Evolutionary conservation across 2,888 invertebrate species (phyloP).

Genomic region (Leptinotarsa rubiginosa): DNA sequence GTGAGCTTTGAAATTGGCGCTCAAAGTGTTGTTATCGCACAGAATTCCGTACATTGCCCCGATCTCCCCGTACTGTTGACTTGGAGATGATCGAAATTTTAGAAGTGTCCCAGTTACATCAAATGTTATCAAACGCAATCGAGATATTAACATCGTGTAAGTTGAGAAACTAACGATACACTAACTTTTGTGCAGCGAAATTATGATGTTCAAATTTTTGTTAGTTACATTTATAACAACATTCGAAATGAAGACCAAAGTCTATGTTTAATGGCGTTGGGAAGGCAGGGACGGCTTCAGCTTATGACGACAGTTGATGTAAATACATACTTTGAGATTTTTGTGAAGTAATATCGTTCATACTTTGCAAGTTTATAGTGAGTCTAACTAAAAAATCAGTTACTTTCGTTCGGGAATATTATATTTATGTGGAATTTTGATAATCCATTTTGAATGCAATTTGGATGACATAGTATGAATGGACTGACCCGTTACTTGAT

Average conservation of each 20-base stretch:
- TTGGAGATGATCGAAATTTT: constrained; percentile 77
- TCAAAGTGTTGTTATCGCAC: constrained; percentile 71
- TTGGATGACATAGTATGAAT: too few relatives aligned
- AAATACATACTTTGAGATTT: neutral
- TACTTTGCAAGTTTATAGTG: too few relatives aligned
- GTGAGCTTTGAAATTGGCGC: constrained; percentile 73
- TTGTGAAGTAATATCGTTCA: neutral
- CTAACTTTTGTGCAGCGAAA: neutral
- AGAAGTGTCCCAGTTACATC: constrained; percentile 90
- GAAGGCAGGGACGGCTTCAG: constrained; percentile 10
- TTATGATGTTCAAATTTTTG: neutral
- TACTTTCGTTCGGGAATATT: too few relatives aligned
- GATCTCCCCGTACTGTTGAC: constrained; percentile 81
- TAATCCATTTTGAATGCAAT: too few relatives aligned
- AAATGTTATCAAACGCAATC: constrained; percentile 81
- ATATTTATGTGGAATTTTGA: too few relatives aligned
- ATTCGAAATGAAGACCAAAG: constrained; percentile 4
- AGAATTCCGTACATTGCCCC: constrained; percentile 77
- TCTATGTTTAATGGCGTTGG: neutral
- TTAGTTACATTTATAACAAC: neutral
- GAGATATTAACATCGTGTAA: constrained; percentile 64
- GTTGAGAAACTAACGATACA: neutral
- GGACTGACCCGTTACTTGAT: too few relatives aligned
- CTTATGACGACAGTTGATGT: neutral
- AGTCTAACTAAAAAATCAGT: too few relatives aligned